Evolutionary conservation across 2,888 invertebrate species (phyloP).

Genomic region (Caenorhabditis sinica): DNA sequence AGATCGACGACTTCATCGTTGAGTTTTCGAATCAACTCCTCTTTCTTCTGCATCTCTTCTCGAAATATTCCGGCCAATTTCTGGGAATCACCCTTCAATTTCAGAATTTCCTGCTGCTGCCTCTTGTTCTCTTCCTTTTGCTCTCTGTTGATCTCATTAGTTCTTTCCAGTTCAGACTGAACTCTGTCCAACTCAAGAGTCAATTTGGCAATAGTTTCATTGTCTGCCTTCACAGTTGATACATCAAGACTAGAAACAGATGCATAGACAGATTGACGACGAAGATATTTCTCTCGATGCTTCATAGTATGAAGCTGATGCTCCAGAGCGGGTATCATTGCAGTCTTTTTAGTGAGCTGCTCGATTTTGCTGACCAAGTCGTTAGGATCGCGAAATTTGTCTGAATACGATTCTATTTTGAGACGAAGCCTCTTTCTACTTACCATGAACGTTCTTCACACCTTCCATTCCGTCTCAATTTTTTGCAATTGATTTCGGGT

Average conservation of each 20-base stretch:
- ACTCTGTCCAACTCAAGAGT: conserved; percentile 7
- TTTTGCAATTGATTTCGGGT: not conserved
- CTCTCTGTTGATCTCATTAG: not conserved
- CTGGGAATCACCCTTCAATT: conserved; percentile 10
- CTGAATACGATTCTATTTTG: not conserved
- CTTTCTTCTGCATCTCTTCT: conserved; percentile 31
- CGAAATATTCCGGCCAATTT: conserved; percentile 38
- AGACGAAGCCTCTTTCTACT: not conserved
- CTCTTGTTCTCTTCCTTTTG: conserved; percentile 8
- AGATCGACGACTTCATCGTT: conserved; percentile 72
- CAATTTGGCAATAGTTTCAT: conserved; percentile 21
- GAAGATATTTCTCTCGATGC: conserved; percentile 17
- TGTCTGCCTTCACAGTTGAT: not conserved
- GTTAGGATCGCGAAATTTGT: conserved; percentile 3
- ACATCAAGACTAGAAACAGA: conserved; percentile 2
- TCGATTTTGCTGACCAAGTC: conserved; percentile 34
- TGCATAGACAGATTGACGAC: conserved; percentile 1
- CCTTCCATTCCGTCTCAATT: conserved; percentile 15
- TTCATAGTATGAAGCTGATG: conserved; percentile 34
- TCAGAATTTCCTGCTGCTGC: conserved; percentile 29
- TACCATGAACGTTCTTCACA: conserved; percentile 28
- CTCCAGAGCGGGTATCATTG: conserved; percentile 33
- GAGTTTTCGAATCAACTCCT: conserved; percentile 50
- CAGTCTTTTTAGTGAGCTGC: conserved; percentile 30
- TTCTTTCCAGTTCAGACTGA: conserved; percentile 1